phyloP scores from a whole-genome alignment of 2,113 vertebrate genomes.

The Ploceus nigricollis region DNA sequence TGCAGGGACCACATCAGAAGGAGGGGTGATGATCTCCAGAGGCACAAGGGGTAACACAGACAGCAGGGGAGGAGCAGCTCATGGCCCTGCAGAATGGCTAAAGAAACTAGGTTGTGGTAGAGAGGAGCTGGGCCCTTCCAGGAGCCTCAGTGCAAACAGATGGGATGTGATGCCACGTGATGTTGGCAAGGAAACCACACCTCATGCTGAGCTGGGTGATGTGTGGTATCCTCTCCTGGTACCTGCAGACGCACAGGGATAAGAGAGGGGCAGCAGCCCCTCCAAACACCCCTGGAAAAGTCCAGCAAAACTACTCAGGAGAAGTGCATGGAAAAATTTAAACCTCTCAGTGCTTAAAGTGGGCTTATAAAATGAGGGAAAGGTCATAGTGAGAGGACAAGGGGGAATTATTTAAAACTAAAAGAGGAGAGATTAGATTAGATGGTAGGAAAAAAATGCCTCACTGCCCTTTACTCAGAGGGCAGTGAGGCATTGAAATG shows the following conservation, averaged over 20 bases:
- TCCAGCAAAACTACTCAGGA: neutral
- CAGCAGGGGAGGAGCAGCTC: neutral
- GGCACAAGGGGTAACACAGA: accelerated
- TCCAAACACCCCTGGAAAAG: neutral
- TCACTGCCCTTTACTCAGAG: neutral
- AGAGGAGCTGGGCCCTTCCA: neutral
- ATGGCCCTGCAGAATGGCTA: neutral
- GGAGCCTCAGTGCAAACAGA: neutral
- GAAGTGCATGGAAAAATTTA: neutral
- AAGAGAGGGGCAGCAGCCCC: neutral
- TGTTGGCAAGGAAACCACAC: accelerated
- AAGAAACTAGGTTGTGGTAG: neutral
- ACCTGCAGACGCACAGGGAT: neutral
- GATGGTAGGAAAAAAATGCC: neutral
- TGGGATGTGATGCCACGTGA: neutral
- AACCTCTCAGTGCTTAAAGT: neutral
- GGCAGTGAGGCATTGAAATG: neutral
- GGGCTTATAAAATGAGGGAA: neutral
- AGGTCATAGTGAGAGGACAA: neutral
- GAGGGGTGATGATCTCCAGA: neutral
- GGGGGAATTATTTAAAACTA: neutral
- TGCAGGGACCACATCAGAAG: neutral
- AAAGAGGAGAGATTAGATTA: neutral
- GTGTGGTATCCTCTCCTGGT: neutral
- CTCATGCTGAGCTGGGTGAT: neutral